Evolutionary conservation across 2,888 invertebrate genomes (phyloP).

Genomic region (Tolmerus cingulatus): DNA sequence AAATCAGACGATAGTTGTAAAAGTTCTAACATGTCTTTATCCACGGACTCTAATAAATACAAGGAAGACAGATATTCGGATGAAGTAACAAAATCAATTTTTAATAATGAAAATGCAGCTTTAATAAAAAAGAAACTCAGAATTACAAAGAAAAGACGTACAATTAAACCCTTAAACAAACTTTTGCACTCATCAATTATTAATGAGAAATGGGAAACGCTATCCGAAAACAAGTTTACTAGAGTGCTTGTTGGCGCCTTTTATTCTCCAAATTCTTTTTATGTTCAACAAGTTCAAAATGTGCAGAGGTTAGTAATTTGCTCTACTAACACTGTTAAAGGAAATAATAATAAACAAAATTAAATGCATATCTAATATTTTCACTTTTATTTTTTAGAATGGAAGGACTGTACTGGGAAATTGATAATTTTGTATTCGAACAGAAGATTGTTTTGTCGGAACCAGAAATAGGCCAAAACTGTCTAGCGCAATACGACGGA

Average conservation of each 20-base stretch:
- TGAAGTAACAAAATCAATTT: not conserved
- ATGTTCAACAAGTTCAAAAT: constrained; percentile 32
- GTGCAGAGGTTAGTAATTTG: constrained; percentile 36
- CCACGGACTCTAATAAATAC: not conserved
- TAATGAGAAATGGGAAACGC: constrained; percentile 39
- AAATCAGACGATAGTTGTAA: not conserved
- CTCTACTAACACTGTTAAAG: not conserved
- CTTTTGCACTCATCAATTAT: not conserved
- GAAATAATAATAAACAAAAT: not conserved
- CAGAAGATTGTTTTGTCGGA: not conserved
- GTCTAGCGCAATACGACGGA: constrained; percentile 42
- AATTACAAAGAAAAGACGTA: not conserved
- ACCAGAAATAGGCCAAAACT: constrained; percentile 45
- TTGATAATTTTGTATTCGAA: constrained; percentile 17
- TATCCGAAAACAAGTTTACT: constrained; percentile 38
- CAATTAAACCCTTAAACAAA: not conserved
- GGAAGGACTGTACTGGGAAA: constrained; percentile 38
- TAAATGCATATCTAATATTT: not conserved
- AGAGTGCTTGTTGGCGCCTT: constrained; percentile 37
- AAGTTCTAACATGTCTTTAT: not conserved
- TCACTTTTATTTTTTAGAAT: constrained; percentile 15
- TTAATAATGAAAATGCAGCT: not conserved
- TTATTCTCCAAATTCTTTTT: constrained; percentile 46
- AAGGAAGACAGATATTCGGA: not conserved
- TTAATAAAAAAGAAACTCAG: not conserved